phyloP scores from a whole-genome alignment of 2,113 vertebrate genomes.

The Pelodiscus sinensis region DNA sequence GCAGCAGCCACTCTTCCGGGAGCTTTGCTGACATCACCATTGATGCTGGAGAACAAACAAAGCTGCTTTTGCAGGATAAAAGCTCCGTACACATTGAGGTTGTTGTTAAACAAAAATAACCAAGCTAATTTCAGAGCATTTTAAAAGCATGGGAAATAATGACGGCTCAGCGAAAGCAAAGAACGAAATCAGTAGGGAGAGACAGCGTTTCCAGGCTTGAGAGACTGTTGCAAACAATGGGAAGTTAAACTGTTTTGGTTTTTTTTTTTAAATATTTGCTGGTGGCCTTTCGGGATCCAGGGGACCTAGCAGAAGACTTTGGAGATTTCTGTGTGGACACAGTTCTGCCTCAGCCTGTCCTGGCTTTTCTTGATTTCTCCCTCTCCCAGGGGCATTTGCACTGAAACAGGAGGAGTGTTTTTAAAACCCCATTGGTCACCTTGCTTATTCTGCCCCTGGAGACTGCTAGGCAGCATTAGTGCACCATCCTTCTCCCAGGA shows the following conservation, averaged over 20 bases:
- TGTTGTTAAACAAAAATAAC: constrained; percentile 79
- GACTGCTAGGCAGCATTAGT: background rate
- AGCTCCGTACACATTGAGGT: constrained; percentile 67
- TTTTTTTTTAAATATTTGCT: constrained; percentile 57
- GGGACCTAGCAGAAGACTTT: background rate
- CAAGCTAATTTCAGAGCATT: constrained; percentile 74
- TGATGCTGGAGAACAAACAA: constrained; percentile 72
- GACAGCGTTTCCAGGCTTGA: constrained; percentile 59
- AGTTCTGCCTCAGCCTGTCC: background rate
- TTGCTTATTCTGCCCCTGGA: background rate
- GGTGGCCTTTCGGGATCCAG: constrained; percentile 30
- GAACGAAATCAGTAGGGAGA: constrained; percentile 66
- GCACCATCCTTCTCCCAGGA: background rate
- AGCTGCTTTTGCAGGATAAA: constrained; percentile 67
- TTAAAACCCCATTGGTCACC: background rate
- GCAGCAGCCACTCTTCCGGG: constrained; percentile 70
- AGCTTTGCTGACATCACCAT: constrained; percentile 75
- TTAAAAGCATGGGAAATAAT: constrained; percentile 75
- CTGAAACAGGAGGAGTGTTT: background rate
- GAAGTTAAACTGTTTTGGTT: constrained; percentile 58
- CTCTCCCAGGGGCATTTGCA: background rate
- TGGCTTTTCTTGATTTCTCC: background rate
- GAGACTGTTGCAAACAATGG: constrained; percentile 46
- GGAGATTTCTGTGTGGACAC: background rate
- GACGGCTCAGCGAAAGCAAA: constrained; percentile 70